Evolutionary conservation across 2,797 vertebrate species (phyloP), one percentile per base, ranked within the genome.

Genomic region (Falco berigora): DNA sequence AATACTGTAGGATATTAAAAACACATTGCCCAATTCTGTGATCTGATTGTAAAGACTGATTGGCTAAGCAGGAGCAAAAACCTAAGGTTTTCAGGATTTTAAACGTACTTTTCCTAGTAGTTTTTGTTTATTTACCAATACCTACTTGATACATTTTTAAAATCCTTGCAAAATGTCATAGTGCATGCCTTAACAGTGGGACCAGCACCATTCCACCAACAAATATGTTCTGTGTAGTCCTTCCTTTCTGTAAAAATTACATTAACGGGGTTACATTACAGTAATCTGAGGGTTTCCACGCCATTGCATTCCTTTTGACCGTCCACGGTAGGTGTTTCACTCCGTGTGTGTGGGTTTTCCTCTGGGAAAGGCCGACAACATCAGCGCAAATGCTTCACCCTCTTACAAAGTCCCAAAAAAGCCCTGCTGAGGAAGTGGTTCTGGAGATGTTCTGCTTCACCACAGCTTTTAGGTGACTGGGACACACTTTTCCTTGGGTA

Each of bases 1-100:
- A 64, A 16, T 88, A 72, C 69, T 90, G 6, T 13, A 72, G 55
- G 64, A 80, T 84, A 88, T 96, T 88, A 74, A 78, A 95, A 96
- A 58, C 69, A 93, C 34, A 90, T 79, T 82, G 66, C 34, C 44
- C 15, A 42, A 18, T 34, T 86, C 61, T 46, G 55, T 50, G 79
- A 66, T 61, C 46, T 64, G 12, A 78, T 75, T 0, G 0, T 58
- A 80, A 94, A 86, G 61, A 21, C 36, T 71, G 76, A 46, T 44
- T 81, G 76, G 14, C 6, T 88, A 61, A 84, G 14, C 53, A 59
- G 36, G 52, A 79, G 50, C 7, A 77, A 80, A 86, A 72, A 4
- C 16, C 5, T 24, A 64, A 78, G 25, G 5, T 22, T 86, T 88
- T 86, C 1, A 4, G 69, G 55, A 77, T 46, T 86, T 74, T 86